These are phyloP conservation scores for Orius insidiosus DNA, from an alignment of 1,140 invertebrate genomes.

Conservation along the genomic window DNA sequence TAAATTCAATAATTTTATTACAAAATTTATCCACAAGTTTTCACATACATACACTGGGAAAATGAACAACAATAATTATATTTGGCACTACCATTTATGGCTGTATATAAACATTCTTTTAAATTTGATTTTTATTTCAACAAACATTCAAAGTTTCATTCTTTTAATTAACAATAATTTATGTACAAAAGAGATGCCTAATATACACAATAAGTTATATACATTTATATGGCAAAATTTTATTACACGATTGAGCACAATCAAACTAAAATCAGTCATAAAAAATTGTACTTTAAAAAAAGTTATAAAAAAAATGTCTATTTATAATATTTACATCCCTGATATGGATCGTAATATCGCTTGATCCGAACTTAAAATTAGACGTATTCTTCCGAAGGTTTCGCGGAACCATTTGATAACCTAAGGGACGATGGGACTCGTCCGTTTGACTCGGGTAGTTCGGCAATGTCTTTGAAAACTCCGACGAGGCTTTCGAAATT, in stretches of 20 bases:
- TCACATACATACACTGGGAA: too few species aligned
- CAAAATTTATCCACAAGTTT: too few species aligned
- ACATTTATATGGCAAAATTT: background rate
- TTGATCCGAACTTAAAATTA: conserved; percentile 12
- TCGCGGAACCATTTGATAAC: conserved; percentile 19
- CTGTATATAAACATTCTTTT: too few species aligned
- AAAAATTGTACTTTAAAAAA: conserved; percentile 8
- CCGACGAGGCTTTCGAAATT: conserved; percentile 89
- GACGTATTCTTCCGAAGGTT: conserved; percentile 23
- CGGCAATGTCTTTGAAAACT: conserved; percentile 90
- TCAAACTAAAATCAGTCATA: conserved; percentile 8
- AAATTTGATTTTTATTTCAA: too few species aligned
- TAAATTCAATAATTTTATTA: too few species aligned
- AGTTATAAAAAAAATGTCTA: background rate
- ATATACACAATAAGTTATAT: background rate
- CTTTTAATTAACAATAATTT: conserved; percentile 1
- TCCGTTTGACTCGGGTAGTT: conserved; percentile 51
- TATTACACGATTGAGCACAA: conserved; percentile 7
- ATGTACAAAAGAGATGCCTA: background rate
- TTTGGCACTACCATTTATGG: too few species aligned
- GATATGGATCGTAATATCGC: background rate
- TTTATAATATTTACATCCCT: background rate
- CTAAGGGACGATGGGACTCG: conserved; percentile 18
- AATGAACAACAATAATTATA: too few species aligned
- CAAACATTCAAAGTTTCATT: too few species aligned